Base-by-base conservation (phyloP, 2,888 invertebrate genomes). In the Euplagia quadripunctaria region DNA sequence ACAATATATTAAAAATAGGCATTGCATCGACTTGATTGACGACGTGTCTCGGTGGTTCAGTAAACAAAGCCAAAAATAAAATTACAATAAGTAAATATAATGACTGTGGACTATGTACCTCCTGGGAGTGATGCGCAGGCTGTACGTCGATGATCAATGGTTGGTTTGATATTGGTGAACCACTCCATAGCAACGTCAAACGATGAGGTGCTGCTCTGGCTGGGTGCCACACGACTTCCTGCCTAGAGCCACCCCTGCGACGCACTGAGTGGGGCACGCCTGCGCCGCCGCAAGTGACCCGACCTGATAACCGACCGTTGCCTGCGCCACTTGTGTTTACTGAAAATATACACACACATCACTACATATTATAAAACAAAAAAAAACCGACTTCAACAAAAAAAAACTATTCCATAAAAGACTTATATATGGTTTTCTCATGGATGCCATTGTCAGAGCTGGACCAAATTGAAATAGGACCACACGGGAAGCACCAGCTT, bases 191-290 rank as follows among this genome's bases (percentile, higher is more conserved):
- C 70, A 99, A 96, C 76, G 98, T 97, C 74, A 99, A 96, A 84
- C 98, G 97, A 91, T 99, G 99, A 4, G 98, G 98, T 42, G 99
- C 98, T 2, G 98, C 98, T 61, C 98, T 96, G 0, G 97, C 97
- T 0, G 99, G 99, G 90, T 98, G 98, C 94, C 99, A 99, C 75
- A 98, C 97, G 49, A 98, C 97, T 93, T 98, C 98, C 93, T 98
- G 98, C 71, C 98, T 95, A 4, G 89, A 90, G 67, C 97, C 97
- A 49, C 98, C 97, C 82, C 97, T 97, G 73, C 98, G 97, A 41
- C 98, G 96, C 78, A 99, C 97, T 77, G 98, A 97, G 89, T 98
- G 98, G 43, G 98, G 98, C 7, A 99, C 98, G 79, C 97, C 97
- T 51, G 97, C 96, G 4, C 98, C 98, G 46, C 98, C 98, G 82